These are phyloP conservation scores for Neosalanx taihuensis DNA, from an alignment of 2,797 vertebrate genomes.

Conservation along the genomic window DNA sequence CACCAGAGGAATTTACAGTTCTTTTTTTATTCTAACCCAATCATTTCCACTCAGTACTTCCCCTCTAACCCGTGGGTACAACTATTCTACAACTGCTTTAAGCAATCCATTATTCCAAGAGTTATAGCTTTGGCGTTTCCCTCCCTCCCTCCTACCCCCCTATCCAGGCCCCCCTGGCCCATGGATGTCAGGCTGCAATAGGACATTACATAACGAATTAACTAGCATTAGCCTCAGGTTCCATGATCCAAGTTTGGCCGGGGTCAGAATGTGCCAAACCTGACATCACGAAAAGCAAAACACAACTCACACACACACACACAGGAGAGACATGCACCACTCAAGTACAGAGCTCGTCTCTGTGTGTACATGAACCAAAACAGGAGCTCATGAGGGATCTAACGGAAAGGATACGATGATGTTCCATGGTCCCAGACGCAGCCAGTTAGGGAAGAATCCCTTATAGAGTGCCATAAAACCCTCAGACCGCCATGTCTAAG, in stretches of 20 bases:
- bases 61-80: no score
- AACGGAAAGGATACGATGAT: constrained; percentile 94
- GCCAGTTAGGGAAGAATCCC: constrained; percentile 98
- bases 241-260: background rate
- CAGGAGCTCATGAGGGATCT: no score
- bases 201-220: constrained; percentile 47
- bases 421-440: constrained; percentile 96
- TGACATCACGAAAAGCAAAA: constrained; percentile 2
- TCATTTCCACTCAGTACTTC: no score
- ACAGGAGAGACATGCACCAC: constrained; percentile 10
- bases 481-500: constrained; percentile 91
- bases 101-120: background rate
- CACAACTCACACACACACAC: background rate
- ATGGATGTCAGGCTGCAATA: constrained; percentile 13
- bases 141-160: background rate
- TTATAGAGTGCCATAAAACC: constrained; percentile 97
- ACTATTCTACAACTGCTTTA: background rate
- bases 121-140: background rate
- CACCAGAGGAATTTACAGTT: background rate
- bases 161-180: constrained; percentile 12
- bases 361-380: no score
- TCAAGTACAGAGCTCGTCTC: background rate
- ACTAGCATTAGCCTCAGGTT: constrained; percentile 30
- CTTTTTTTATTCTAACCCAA: background rate
- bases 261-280: constrained; percentile 14